Percentiles rank a stretch among this genome's conserved stretches.
Evolutionary conservation across 2,888 invertebrate species (phyloP).

Genomic region (Endotricha flammealis): DNA sequence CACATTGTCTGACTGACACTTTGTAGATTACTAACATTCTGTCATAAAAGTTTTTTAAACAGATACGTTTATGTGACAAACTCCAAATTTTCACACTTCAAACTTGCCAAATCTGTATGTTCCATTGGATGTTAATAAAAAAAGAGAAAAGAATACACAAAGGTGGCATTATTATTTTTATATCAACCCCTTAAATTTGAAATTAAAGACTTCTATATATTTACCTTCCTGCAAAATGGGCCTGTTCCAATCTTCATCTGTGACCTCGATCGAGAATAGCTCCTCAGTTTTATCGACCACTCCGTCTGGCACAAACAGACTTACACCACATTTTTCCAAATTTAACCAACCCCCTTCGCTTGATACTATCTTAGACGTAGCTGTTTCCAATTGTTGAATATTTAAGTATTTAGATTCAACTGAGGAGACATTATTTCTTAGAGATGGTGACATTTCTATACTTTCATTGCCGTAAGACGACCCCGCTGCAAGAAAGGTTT

Average conservation of each 20-base stretch:
- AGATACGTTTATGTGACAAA: no score
- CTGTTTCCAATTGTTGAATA: conserved; percentile 47
- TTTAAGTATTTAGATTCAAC: conserved; percentile 53
- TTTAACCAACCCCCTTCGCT: conserved; percentile 80
- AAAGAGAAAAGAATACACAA: no score
- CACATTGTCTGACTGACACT: no score
- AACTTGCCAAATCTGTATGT: no score
- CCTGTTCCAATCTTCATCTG: conserved; percentile 93
- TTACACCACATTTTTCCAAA: conserved; percentile 87
- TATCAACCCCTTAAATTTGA: no score
- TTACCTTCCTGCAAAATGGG: conserved; percentile 87
- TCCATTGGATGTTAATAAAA: no score
- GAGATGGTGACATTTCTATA: conserved; percentile 68
- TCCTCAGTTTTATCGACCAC: conserved; percentile 90
- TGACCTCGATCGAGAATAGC: conserved; percentile 91
- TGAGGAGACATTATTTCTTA: conserved; percentile 65
- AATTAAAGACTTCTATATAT: not conserved
- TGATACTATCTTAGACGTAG: conserved; percentile 71
- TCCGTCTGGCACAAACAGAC: conserved; percentile 91
- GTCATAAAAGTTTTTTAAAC: no score
- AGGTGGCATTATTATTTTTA: no score
- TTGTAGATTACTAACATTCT: no score
- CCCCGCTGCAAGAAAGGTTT: conserved; percentile 47
- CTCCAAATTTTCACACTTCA: no score
- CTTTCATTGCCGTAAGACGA: conserved; percentile 71